These are phyloP conservation scores for Amphiura filiformis DNA, from an alignment of 35 echinoderm and acorn worm species.

Conservation along the genomic window DNA sequence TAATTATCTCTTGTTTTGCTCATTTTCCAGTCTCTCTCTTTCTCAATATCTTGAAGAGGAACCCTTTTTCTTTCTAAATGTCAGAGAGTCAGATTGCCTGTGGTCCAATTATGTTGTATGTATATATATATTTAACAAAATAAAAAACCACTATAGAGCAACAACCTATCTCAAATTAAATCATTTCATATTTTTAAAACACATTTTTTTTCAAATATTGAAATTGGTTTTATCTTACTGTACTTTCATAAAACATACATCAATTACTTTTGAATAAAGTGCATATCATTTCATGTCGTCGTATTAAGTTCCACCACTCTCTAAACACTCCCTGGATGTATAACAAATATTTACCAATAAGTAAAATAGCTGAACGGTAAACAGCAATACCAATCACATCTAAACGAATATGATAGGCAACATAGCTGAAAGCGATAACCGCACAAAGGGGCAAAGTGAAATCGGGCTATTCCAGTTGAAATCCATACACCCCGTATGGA, in stretches of 20 bases:
- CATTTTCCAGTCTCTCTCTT: constrained; percentile 3
- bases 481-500: too few relatives aligned
- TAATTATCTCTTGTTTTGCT: constrained; percentile 15
- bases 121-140: neutral
- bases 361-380: neutral
- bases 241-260: too few relatives aligned
- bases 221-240: neutral
- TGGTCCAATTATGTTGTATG: neutral
- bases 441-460: too few relatives aligned
- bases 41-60: constrained; percentile 7
- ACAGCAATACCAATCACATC: neutral
- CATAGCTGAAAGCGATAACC: too few relatives aligned
- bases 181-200: constrained; percentile 1
- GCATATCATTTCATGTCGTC: neutral
- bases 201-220: neutral
- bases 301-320: neutral
- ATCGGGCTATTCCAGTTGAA: too few relatives aligned
- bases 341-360: neutral
- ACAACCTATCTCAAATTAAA: neutral
- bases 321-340: neutral
- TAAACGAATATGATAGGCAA: too few relatives aligned
- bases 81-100: neutral
- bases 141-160: neutral
- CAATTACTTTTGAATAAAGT: neutral
- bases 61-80: constrained; percentile 4